A percentile compares a stretch with the other conserved stretches of the same genome.
Conservation (phyloP, 2,888 invertebrate genomes). For the Sabatieria punctata region DNA sequence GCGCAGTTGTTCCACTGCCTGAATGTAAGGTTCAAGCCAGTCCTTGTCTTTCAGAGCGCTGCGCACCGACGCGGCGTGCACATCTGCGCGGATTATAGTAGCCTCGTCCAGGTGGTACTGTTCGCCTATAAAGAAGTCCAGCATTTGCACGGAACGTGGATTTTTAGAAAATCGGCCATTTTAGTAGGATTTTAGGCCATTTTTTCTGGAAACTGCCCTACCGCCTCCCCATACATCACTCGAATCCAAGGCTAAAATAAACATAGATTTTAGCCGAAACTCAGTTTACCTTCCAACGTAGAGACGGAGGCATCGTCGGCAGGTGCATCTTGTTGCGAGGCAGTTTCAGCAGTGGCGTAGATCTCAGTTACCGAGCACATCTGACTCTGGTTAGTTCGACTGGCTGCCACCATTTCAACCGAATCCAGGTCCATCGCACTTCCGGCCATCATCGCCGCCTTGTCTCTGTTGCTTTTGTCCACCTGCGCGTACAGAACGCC, state of each 20-base stretch:
- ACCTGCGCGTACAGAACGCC: too few relatives aligned
- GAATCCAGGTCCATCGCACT: neutral
- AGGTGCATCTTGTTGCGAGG: neutral
- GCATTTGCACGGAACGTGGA: too few relatives aligned
- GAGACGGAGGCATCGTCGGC: neutral
- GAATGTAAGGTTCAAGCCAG: neutral
- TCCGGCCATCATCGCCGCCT: neutral
- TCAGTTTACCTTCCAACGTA: slow-evolving; percentile 1
- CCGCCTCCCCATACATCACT: too few relatives aligned
- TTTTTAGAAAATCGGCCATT: too few relatives aligned
- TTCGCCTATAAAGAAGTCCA: too few relatives aligned
- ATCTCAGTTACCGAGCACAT: neutral
- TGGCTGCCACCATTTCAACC: neutral
- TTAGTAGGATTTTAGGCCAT: too few relatives aligned
- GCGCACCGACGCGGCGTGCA: neutral
- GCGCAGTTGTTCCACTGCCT: neutral
- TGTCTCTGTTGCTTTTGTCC: neutral
- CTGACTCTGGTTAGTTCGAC: neutral
- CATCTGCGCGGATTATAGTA: neutral
- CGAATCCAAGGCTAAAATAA: too few relatives aligned
- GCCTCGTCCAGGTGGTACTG: neutral
- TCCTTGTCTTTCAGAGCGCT: neutral
- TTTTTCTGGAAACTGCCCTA: too few relatives aligned
- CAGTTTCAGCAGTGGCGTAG: neutral
- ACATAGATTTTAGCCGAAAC: too few relatives aligned